A percentile compares a stretch with the other conserved stretches of the same genome.
Evolutionary conservation across 92 coral and sea anemone species (phyloP).

Genomic region (Ricordea florida): DNA sequence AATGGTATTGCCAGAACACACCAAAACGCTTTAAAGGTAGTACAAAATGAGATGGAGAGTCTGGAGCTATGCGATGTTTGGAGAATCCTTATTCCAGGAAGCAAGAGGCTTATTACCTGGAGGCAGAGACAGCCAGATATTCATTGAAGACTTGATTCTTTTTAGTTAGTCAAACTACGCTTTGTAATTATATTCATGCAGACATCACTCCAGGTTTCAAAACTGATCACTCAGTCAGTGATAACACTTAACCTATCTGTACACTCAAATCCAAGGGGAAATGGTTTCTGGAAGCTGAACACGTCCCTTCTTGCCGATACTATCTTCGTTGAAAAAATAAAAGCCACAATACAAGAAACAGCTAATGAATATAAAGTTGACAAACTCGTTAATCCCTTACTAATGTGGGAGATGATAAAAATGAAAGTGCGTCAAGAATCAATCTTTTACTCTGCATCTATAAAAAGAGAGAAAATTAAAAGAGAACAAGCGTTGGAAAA

Average conservation of each 20-base stretch:
- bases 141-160: neutral
- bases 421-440: neutral
- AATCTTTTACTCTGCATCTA: neutral
- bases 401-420: slow-evolving; percentile 42
- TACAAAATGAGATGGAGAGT: neutral
- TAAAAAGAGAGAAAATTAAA: neutral
- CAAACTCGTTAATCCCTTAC: neutral
- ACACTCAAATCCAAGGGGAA: neutral
- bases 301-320: neutral
- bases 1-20: neutral
- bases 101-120: neutral
- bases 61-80: slow-evolving; percentile 6
- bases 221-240: slow-evolving; percentile 11
- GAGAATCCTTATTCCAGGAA: slow-evolving; percentile 6
- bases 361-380: neutral
- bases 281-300: neutral
- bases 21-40: neutral
- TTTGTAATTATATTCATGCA: neutral
- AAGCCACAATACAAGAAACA: neutral
- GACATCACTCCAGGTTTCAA: slow-evolving; percentile 3
- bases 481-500: neutral
- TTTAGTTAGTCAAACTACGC: neutral
- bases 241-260: neutral
- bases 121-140: neutral
- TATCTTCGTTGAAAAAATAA: neutral